A percentile compares a stretch with the other conserved stretches of the same genome.
phyloP scores from a whole-genome alignment of 2,113 vertebrate species.

The Sylvicapra grimmia region DNA sequence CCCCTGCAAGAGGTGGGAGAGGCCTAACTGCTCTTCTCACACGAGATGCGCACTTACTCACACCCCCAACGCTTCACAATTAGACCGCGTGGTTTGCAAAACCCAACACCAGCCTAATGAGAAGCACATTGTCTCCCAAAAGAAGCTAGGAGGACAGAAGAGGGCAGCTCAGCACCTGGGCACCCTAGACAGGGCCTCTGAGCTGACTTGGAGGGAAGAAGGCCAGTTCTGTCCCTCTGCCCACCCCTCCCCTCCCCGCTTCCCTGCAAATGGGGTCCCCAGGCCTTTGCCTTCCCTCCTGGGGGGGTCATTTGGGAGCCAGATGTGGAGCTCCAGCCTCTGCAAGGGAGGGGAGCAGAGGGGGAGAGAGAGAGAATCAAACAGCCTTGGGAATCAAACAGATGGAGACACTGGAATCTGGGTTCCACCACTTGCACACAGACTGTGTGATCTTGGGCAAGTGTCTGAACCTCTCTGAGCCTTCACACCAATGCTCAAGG shows the following conservation, averaged over 20 bases:
- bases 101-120: constrained; percentile 77
- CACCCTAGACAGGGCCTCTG: constrained; percentile 27
- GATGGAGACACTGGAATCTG: neutral
- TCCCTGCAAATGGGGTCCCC: neutral
- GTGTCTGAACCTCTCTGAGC: neutral
- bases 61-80: constrained; percentile 77
- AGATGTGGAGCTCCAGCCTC: constrained; percentile 51
- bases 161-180: neutral
- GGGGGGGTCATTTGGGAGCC: constrained; percentile 61
- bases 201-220: neutral
- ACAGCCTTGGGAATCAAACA: constrained; percentile 25
- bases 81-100: constrained; percentile 76
- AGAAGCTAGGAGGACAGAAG: constrained; percentile 13
- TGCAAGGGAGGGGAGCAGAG: neutral
- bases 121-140: constrained; percentile 77
- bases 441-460: neutral
- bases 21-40: constrained; percentile 71
- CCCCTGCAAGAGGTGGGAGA: constrained; percentile 67
- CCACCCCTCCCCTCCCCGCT: neutral
- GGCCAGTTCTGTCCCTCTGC: neutral
- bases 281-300: constrained; percentile 26
- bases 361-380: neutral
- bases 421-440: neutral
- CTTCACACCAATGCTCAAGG: neutral
- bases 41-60: constrained; percentile 78